A percentile compares a stretch with the other conserved stretches of the same genome.
These are phyloP conservation scores for Lamellibrachia satsuma DNA, from an alignment of 2,888 invertebrate species.

Conservation along the genomic window DNA sequence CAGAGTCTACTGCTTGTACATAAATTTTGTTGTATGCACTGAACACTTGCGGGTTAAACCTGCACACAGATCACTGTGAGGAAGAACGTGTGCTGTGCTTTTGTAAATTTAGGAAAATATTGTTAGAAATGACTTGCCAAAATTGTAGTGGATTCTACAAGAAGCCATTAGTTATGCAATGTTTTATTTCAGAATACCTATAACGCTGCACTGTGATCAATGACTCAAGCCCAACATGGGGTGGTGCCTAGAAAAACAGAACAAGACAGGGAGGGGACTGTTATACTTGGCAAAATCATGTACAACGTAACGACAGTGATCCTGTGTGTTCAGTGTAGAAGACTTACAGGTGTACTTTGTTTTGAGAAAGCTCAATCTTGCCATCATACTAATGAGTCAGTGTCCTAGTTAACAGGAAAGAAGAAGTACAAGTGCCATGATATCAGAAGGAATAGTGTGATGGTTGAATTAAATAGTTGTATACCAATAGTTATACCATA, in stretches of 20 bases:
- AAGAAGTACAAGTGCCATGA: background rate
- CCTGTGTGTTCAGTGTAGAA: conserved; percentile 2
- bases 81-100: background rate
- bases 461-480: background rate
- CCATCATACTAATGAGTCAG: background rate
- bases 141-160: background rate
- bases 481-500: background rate
- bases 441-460: background rate
- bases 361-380: background rate
- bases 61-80: background rate
- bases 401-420: background rate
- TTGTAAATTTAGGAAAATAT: background rate
- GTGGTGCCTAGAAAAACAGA: background rate
- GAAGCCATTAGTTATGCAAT: background rate
- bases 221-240: background rate
- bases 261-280: background rate
- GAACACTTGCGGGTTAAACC: background rate
- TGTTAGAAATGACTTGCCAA: background rate
- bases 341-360: background rate
- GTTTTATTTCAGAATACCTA: background rate
- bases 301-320: background rate
- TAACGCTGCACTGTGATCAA: background rate
- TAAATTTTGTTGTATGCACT: background rate
- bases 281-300: background rate
- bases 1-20: background rate